These are phyloP conservation scores for Nephrotoma guestfalica DNA, from an alignment of 2,888 invertebrate genomes.

Conservation along the genomic window DNA sequence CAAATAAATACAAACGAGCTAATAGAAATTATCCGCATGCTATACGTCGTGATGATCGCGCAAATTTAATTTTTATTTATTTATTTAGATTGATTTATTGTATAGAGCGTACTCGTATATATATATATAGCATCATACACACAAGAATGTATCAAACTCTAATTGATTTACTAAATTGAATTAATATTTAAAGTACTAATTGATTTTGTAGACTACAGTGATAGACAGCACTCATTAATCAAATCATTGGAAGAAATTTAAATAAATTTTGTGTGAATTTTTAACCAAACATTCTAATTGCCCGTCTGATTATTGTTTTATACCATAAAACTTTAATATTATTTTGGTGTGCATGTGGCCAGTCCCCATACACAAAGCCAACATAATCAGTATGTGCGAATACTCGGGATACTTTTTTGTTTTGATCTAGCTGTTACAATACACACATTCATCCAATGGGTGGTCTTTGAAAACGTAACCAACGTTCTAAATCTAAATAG, in stretches of 20 bases:
- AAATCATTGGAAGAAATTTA: not conserved
- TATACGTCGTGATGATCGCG: too few relatives aligned
- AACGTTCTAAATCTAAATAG: not conserved
- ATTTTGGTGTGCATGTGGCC: not conserved
- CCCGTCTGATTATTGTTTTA: not conserved
- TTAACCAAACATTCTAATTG: not conserved
- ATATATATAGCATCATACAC: too few relatives aligned
- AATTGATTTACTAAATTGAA: not conserved
- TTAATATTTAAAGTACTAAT: not conserved
- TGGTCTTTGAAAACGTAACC: not conserved
- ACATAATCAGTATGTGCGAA: not conserved
- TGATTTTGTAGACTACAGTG: not conserved
- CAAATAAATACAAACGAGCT: not conserved
- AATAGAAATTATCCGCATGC: too few relatives aligned
- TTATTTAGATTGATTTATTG: not conserved
- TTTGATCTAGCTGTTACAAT: too few relatives aligned
- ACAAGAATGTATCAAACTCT: not conserved
- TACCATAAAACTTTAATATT: not conserved
- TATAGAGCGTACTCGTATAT: not conserved
- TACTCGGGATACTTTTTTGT: too few relatives aligned
- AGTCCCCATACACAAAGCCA: not conserved
- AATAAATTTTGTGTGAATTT: not conserved
- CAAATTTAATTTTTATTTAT: not conserved
- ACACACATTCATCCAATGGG: not conserved
- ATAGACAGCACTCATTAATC: not conserved